phyloP scores from a whole-genome alignment of 2,113 vertebrate genomes.

The Ibidorhyncha struthersii region DNA sequence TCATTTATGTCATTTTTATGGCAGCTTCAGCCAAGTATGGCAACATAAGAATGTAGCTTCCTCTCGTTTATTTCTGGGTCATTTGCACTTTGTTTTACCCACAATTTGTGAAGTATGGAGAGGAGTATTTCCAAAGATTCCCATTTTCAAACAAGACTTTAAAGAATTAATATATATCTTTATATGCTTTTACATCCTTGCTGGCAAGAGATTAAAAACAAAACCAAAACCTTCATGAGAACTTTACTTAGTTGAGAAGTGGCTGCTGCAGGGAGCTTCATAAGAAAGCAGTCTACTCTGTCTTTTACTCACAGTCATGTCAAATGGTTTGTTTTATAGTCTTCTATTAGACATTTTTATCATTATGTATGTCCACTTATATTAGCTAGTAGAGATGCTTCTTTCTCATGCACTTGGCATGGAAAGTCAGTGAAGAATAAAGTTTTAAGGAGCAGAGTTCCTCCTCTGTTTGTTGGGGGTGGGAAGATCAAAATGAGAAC shows the following conservation, averaged over 20 bases:
- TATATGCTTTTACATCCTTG: not conserved
- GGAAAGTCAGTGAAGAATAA: not conserved
- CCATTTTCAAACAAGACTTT: not conserved
- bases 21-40: not conserved
- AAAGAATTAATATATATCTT: not conserved
- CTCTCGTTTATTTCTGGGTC: not conserved
- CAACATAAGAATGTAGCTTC: not conserved
- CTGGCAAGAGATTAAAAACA: not conserved
- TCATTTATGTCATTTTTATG: not conserved
- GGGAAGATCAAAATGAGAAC: not conserved
- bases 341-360: not conserved
- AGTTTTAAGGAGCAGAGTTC: not conserved
- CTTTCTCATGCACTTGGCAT: not conserved
- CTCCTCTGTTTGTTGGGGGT: not conserved
- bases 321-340: not conserved
- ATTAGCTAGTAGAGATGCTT: not conserved
- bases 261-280: not conserved
- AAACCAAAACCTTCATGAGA: not conserved
- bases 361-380: not conserved
- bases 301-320: not conserved
- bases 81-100: not conserved
- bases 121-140: not conserved
- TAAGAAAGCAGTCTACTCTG: not conserved
- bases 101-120: not conserved
- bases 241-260: not conserved